A percentile compares a stretch with the other conserved stretches of the same genome.
phyloP scores from a whole-genome alignment of 1,140 invertebrate genomes.

The Drosophila parabipectinata region DNA sequence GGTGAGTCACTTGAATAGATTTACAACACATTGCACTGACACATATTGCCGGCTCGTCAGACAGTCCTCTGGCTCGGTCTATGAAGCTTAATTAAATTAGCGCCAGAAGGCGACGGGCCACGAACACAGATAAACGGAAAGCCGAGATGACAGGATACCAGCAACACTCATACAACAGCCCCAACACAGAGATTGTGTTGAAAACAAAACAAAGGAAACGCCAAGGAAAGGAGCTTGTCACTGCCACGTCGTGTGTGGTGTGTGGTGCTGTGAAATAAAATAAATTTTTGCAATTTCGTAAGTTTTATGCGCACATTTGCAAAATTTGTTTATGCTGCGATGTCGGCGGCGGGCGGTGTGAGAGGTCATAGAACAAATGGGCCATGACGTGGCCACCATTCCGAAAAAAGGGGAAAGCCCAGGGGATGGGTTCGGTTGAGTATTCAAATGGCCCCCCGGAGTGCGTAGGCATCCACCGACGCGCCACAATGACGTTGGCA shows the following conservation, averaged over 20 bases:
- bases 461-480: slow-evolving; percentile 39
- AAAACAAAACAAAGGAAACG: slow-evolving; percentile 28
- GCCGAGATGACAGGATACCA: slow-evolving; percentile 33
- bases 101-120: slow-evolving; percentile 61
- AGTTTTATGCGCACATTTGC: slow-evolving; percentile 76
- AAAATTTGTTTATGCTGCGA: slow-evolving; percentile 70
- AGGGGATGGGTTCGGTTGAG: background rate
- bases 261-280: slow-evolving; percentile 41
- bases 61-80: slow-evolving; percentile 32
- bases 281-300: slow-evolving; percentile 74
- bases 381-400: slow-evolving; percentile 39
- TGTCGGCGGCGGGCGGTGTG: slow-evolving; percentile 6
- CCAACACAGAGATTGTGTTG: background rate
- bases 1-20: slow-evolving; percentile 56
- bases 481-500: slow-evolving; percentile 42
- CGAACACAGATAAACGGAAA: slow-evolving; percentile 48
- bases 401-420: background rate
- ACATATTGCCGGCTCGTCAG: slow-evolving; percentile 62
- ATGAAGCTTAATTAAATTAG: slow-evolving; percentile 78
- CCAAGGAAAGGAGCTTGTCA: slow-evolving; percentile 18
- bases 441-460: slow-evolving; percentile 18
- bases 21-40: slow-evolving; percentile 72
- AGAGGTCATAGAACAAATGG: slow-evolving; percentile 32
- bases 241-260: slow-evolving; percentile 8
- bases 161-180: background rate